Percentiles rank a stretch among this genome's conserved stretches.
Conservation (phyloP, 2,113 vertebrate species). For the Edolisoma coerulescens region DNA sequence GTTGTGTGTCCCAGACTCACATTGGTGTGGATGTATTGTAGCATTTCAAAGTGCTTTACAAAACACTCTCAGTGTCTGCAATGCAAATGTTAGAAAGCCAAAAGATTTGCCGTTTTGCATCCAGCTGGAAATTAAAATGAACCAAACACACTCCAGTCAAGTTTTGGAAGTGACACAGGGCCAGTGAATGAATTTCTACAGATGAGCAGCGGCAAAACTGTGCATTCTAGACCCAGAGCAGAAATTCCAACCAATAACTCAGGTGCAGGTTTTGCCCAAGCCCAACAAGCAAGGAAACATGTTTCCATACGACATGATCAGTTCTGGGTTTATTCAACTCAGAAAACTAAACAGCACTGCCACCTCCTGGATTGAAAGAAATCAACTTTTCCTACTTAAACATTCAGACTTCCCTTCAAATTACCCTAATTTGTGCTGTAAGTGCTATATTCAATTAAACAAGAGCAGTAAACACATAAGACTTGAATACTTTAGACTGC, state of each 20-base stretch:
- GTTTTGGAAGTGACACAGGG: neutral
- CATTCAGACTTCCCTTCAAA: neutral
- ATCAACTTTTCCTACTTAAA: neutral
- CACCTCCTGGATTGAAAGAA: slow-evolving; percentile 69
- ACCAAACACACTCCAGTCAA: neutral
- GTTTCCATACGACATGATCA: neutral
- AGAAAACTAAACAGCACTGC: slow-evolving; percentile 62
- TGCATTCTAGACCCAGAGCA: neutral
- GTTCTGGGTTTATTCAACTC: neutral
- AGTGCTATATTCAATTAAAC: neutral
- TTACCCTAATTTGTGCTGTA: neutral
- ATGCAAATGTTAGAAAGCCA: neutral
- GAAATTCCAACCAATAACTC: neutral
- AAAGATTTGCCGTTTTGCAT: neutral
- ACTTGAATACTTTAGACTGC: neutral
- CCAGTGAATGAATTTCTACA: neutral
- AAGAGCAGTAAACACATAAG: neutral
- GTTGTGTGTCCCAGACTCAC: neutral
- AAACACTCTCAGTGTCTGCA: neutral
- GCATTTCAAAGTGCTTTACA: neutral
- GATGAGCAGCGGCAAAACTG: neutral
- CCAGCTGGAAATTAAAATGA: neutral
- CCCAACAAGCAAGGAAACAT: neutral
- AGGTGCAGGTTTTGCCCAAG: neutral
- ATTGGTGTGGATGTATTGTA: neutral